These are phyloP conservation scores for Sebastes kiyomatsui DNA, from an alignment of 2,797 vertebrate genomes.

Conservation along the genomic window DNA sequence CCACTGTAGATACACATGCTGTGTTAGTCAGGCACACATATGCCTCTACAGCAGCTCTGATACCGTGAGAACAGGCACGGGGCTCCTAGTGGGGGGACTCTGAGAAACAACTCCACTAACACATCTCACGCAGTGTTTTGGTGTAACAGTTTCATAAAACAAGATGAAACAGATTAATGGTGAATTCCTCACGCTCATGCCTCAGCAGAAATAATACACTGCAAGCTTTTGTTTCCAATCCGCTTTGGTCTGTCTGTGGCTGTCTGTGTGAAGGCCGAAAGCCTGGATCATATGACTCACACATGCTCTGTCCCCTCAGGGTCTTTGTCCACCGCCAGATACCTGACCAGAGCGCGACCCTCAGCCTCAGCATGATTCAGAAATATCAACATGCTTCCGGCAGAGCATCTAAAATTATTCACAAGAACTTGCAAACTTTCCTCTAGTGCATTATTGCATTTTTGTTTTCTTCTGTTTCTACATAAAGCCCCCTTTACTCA, in stretches of 20 bases:
- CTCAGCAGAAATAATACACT: conserved; percentile 51
- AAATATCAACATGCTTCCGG: conserved; percentile 33
- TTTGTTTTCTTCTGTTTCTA: neutral
- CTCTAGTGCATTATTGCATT: neutral
- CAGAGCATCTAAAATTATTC: conserved; percentile 11
- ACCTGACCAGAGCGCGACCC: conserved; percentile 58
- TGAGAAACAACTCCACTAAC: conserved; percentile 34
- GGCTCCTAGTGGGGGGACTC: conserved; percentile 42
- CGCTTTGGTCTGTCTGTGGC: conserved; percentile 50
- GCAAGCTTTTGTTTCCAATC: conserved; percentile 55
- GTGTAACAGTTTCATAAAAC: conserved; percentile 34
- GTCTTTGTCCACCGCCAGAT: conserved; percentile 52
- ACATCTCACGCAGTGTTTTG: conserved; percentile 13
- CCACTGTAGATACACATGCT: conserved; percentile 10
- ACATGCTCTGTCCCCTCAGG: conserved; percentile 59
- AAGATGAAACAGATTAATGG: conserved; percentile 51
- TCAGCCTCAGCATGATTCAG: conserved; percentile 11
- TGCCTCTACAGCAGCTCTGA: conserved; percentile 28
- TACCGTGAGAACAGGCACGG: conserved; percentile 36
- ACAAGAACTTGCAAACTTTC: neutral
- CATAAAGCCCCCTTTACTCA: conserved; percentile 4
- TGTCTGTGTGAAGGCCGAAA: conserved; percentile 27
- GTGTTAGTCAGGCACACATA: conserved; percentile 25
- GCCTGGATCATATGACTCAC: conserved; percentile 69
- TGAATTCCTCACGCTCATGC: conserved; percentile 57